Percentiles rank a stretch among this genome's conserved stretches.
Conservation (phyloP, 2,888 invertebrate genomes). For the Isotomurus palustris region DNA sequence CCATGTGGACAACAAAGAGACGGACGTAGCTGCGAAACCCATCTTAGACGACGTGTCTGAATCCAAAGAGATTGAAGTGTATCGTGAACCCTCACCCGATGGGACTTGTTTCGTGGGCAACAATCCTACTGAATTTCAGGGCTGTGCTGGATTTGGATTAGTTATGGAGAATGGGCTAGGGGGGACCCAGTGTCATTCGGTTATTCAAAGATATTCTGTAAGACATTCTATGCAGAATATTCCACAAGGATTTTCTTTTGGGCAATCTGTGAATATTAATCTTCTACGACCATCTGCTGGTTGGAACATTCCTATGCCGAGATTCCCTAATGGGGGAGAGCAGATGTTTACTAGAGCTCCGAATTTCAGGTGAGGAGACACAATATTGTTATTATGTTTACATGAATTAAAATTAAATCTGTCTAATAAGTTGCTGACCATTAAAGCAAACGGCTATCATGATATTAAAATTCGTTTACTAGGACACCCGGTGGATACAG, state of each 20-base stretch:
- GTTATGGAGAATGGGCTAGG: no score
- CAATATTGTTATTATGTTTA: no score
- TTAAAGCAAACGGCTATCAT: no score
- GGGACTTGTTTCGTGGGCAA: not conserved
- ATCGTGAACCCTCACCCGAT: not conserved
- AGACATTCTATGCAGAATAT: no score
- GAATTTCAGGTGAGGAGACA: no score
- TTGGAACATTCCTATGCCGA: constrained; percentile 3
- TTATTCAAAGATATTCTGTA: no score
- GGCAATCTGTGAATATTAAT: constrained; percentile 3
- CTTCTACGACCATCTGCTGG: not conserved
- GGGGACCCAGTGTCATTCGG: no score
- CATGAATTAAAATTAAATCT: no score
- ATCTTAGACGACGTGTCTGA: not conserved
- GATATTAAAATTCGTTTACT: no score
- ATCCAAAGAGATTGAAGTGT: not conserved
- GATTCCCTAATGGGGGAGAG: constrained; percentile 8
- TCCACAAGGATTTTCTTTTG: not conserved
- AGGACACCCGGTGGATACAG: constrained; percentile 41
- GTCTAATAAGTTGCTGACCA: no score
- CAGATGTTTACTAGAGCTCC: constrained; percentile 38
- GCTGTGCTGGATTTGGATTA: no score
- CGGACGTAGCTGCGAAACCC: not conserved
- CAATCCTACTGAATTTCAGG: not conserved
- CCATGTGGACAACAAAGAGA: not conserved